phyloP scores from a whole-genome alignment of 2,888 invertebrate species.

The Drosophila kanekoi region DNA sequence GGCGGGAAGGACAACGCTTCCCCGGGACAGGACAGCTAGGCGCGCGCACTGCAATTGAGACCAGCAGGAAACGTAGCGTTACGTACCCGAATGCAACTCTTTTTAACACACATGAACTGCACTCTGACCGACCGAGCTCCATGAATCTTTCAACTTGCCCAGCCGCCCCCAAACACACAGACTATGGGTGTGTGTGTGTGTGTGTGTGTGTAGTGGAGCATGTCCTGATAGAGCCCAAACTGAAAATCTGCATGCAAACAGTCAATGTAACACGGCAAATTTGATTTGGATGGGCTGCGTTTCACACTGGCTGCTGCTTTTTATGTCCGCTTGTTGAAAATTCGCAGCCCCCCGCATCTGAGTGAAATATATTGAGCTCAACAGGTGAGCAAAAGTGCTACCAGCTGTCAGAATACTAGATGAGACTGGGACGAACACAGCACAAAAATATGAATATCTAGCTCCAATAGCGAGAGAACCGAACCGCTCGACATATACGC shows the following conservation, averaged over 20 bases:
- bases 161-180: background rate
- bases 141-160: background rate
- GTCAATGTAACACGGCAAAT: constrained; percentile 50
- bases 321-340: background rate
- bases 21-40: background rate
- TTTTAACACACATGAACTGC: no score
- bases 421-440: no score
- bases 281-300: constrained; percentile 56
- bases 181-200: no score
- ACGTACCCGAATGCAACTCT: no score
- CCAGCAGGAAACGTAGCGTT: constrained; percentile 17
- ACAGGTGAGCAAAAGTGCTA: constrained; percentile 6
- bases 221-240: constrained; percentile 27
- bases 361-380: background rate
- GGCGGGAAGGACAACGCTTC: constrained; percentile 20
- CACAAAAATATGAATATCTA: no score
- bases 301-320: background rate
- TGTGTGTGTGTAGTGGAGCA: background rate
- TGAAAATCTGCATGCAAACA: constrained; percentile 61
- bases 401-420: no score
- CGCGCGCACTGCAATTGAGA: constrained; percentile 36
- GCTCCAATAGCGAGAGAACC: no score
- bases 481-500: no score
- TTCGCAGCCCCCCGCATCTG: no score
- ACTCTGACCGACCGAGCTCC: no score